Evolutionary conservation across 2,888 invertebrate genomes (phyloP), one percentile per base, ranked within the genome.

Genomic region (Drosophila cognata): DNA sequence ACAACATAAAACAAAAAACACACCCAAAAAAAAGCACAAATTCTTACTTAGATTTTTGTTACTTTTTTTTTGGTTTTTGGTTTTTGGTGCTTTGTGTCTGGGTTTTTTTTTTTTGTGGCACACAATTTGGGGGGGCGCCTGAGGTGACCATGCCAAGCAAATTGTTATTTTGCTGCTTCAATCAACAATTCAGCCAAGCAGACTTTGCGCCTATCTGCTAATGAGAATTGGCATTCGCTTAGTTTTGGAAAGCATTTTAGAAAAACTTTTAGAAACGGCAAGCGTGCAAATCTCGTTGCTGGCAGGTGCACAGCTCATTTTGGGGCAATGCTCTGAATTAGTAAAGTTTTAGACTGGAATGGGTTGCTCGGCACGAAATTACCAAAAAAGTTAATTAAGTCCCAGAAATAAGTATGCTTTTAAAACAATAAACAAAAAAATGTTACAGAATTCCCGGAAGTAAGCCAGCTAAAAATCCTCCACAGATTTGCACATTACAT

Each of bases 161-260:
- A 79, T 79, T 83, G 77, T 72, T 81, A 74, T 82, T 74, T 79
- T 66, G 77, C 60, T 71, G 73, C 71, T 67, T 50, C 68, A 71
- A 67, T 68, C 63, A 65, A 69, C 64, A 80, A 41, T 48, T 64
- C 28, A 33, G 50, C 35, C 46, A 25, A 41, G 35, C 58, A 36
- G 50, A 67, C 58, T 43, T 25, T 25, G 8, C 4, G 25, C 16
- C 8, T 4, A 25, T 71, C 51, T 64, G 46, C 46, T 53, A 63
- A 70, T 46, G 66, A 38, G 41, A 50, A 62, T 21, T 60, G 1
- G 16, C 13, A 16, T 46, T n/a, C n/a, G 43, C 7, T 1, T 70
- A 66, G 65, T 74, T 74, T 57, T 43, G 36, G 38, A 48, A 28
- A 41, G n/a, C 28, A n/a, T 28, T 35, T 60, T 53, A 25, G 38